Evolutionary conservation across 2,797 vertebrate species (phyloP).

Genomic region (Artibeus lituratus): DNA sequence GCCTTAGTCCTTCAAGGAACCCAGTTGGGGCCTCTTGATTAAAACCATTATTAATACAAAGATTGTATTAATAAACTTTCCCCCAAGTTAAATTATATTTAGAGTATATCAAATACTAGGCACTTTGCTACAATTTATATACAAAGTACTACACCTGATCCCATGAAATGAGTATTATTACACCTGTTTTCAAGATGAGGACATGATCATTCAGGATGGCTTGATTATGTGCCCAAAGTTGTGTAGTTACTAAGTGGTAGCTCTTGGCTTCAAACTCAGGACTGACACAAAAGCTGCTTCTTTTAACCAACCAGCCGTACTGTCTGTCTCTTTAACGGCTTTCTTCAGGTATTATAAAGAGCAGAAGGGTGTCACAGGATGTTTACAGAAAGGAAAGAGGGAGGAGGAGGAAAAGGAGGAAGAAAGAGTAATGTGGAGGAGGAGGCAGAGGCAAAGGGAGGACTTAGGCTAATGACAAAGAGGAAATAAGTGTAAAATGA

Average conservation of each 20-base stretch:
- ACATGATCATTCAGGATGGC: not conserved
- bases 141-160: not conserved
- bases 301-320: not conserved
- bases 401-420: constrained; percentile 17
- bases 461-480: constrained; percentile 37
- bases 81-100: not conserved
- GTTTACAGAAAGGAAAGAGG: not conserved
- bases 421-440: constrained; percentile 47
- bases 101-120: not conserved
- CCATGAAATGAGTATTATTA: not conserved
- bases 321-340: not conserved
- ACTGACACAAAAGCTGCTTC: not conserved
- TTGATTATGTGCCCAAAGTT: not conserved
- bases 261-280: not conserved
- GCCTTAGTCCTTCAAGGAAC: not conserved
- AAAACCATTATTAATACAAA: not conserved
- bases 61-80: not conserved
- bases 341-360: not conserved
- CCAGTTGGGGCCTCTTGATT: not conserved
- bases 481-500: constrained; percentile 60
- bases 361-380: not conserved
- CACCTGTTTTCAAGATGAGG: not conserved
- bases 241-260: not conserved
- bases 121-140: not conserved
- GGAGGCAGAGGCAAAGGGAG: not conserved